phyloP scores from a whole-genome alignment of 1,140 invertebrate genomes.

The Cryptotermes secundus region DNA sequence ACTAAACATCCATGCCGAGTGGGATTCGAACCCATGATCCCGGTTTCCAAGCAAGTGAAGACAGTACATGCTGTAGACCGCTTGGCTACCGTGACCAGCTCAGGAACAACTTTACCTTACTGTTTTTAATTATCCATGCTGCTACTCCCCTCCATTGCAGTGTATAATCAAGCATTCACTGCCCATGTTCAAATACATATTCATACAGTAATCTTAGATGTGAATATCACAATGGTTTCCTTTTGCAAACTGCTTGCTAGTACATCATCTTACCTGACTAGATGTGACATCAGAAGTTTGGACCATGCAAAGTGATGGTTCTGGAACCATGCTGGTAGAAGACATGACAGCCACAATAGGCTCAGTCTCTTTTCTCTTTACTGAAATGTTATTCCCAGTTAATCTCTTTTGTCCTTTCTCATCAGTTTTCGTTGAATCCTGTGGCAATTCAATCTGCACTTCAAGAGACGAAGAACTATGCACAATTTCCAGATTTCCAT shows the following conservation, averaged over 20 bases:
- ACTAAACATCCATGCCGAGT: too few species aligned
- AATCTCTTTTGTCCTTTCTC: neutral
- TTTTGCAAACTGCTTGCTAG: neutral
- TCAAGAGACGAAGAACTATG: neutral
- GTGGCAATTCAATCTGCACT: conserved; percentile 12
- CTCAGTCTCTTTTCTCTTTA: neutral
- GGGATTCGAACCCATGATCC: too few species aligned
- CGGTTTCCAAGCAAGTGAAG: too few species aligned
- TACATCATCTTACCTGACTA: neutral
- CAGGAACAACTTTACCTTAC: too few species aligned
- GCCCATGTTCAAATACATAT: too few species aligned
- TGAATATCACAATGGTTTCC: too few species aligned
- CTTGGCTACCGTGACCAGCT: too few species aligned
- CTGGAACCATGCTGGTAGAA: neutral
- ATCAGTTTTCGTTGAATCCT: neutral
- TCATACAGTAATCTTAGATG: too few species aligned
- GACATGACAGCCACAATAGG: neutral
- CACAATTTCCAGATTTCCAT: conserved; percentile 19
- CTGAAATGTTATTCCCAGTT: neutral
- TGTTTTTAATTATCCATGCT: too few species aligned
- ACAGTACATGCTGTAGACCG: too few species aligned
- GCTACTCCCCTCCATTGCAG: too few species aligned
- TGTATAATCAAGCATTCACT: too few species aligned
- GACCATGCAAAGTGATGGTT: neutral
- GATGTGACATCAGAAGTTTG: neutral